A percentile compares a stretch with the other conserved stretches of the same genome.
Evolutionary conservation across 2,797 vertebrate species (phyloP).

Genomic region (Acridotheres tristis): DNA sequence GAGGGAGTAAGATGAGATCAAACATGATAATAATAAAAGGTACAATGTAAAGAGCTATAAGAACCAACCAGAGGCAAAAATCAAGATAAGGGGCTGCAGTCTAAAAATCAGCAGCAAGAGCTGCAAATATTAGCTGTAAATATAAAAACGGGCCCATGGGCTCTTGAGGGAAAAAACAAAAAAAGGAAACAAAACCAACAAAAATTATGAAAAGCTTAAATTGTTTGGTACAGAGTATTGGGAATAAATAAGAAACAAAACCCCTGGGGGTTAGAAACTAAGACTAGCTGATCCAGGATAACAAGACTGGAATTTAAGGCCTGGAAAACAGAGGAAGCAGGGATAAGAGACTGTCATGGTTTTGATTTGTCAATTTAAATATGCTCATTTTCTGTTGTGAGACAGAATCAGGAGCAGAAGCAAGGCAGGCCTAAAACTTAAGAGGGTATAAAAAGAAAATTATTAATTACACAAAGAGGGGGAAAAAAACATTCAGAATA

Average conservation of each 20-base stretch:
- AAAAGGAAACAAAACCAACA: fast-evolving
- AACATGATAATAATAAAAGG: neutral
- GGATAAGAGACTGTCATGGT: neutral
- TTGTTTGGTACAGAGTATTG: neutral
- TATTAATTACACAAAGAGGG: no score
- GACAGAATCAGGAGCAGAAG: no score
- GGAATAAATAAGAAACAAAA: neutral
- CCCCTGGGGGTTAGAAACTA: neutral
- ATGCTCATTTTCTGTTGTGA: no score
- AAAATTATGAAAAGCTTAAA: neutral
- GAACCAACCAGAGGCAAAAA: neutral
- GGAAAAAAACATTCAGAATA: no score
- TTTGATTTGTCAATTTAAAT: no score
- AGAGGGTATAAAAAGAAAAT: no score
- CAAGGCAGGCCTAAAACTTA: no score
- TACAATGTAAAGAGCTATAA: neutral
- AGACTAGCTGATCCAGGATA: neutral
- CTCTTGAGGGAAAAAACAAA: neutral
- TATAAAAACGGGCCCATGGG: neutral
- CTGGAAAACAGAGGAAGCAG: neutral
- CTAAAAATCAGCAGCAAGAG: neutral
- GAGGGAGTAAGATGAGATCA: neutral
- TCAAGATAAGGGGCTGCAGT: neutral
- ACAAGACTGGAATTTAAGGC: neutral
- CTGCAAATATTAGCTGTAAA: neutral